phyloP scores from a whole-genome alignment of 2,888 invertebrate species.

The Drosophila robusta region DNA sequence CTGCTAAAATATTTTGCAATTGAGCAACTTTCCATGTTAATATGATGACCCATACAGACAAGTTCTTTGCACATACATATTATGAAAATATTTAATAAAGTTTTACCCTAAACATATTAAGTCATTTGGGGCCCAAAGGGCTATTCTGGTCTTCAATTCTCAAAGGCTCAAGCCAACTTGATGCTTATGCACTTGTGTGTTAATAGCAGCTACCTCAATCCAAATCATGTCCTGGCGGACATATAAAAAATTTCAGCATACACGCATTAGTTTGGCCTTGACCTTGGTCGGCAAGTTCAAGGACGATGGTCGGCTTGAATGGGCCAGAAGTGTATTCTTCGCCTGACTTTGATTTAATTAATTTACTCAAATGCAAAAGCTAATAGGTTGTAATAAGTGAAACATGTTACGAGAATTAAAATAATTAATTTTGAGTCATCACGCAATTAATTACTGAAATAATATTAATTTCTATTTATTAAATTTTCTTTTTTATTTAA shows the following conservation, averaged over 20 bases:
- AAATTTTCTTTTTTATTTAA: not conserved
- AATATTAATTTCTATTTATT: not conserved
- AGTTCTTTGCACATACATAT: not conserved
- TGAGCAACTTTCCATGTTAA: slow-evolving; percentile 8
- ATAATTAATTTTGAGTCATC: not conserved
- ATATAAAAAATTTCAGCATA: slow-evolving; percentile 18
- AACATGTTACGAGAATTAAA: slow-evolving; percentile 1
- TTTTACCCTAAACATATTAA: slow-evolving; percentile 18
- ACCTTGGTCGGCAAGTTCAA: slow-evolving; percentile 52
- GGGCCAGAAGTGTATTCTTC: not conserved
- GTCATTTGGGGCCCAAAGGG: slow-evolving; percentile 3
- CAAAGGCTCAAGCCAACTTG: slow-evolving; percentile 5
- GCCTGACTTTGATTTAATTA: slow-evolving; percentile 48
- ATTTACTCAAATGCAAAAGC: slow-evolving; percentile 13
- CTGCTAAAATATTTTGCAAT: not conserved
- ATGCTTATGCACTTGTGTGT: slow-evolving; percentile 4
- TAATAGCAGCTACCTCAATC: slow-evolving; percentile 20
- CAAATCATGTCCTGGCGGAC: slow-evolving; percentile 23
- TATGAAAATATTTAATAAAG: slow-evolving; percentile 12
- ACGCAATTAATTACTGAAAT: not conserved
- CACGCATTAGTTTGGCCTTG: slow-evolving; percentile 24
- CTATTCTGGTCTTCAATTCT: slow-evolving; percentile 7
- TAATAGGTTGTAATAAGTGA: slow-evolving; percentile 34
- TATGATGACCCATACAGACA: not conserved
- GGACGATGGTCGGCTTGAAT: slow-evolving; percentile 34